These are phyloP conservation scores for Xiphophorus maculatus DNA, from an alignment of 2,113 vertebrate genomes.

Conservation along the genomic window DNA sequence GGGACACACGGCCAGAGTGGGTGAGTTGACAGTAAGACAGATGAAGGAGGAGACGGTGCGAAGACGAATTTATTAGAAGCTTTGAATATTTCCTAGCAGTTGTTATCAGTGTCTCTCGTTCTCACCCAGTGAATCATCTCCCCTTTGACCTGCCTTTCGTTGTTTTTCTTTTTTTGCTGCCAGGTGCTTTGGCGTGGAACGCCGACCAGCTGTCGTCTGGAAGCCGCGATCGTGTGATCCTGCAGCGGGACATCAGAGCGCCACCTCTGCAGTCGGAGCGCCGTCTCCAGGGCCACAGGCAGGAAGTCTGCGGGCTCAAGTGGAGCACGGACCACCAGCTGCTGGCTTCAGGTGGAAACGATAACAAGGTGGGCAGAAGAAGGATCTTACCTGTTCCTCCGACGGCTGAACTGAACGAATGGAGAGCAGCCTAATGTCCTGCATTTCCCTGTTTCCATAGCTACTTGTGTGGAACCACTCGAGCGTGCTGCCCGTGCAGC, in stretches of 20 bases:
- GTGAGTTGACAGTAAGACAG: conserved; percentile 79
- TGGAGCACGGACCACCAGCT: conserved; percentile 99
- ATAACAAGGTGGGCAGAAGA: conserved; percentile 89
- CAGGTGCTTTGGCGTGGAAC: conserved; percentile 97
- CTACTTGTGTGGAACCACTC: conserved; percentile 98
- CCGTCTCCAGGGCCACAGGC: conserved; percentile 94
- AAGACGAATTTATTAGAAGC: conserved; percentile 2
- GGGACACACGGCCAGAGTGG: conserved; percentile 95
- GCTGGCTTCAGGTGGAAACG: conserved; percentile 95
- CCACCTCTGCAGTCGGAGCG: conserved; percentile 94
- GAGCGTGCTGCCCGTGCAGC: conserved; percentile 92
- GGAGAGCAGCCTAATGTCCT: not conserved
- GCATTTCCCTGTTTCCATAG: conserved; percentile 65
- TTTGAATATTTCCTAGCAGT: not conserved
- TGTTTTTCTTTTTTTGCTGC: not conserved
- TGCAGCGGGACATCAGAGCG: conserved; percentile 93
- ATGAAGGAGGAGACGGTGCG: not conserved
- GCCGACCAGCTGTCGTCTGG: conserved; percentile 96
- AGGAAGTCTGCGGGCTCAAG: conserved; percentile 98
- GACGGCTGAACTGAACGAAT: not conserved
- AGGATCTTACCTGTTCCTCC: not conserved
- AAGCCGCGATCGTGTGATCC: conserved; percentile 94
- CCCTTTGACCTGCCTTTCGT: not conserved
- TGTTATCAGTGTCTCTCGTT: conserved; percentile 23
- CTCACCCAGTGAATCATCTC: conserved; percentile 4